These are phyloP conservation scores for Pogonophryne albipinna DNA, from an alignment of 2,797 vertebrate genomes.

Conservation along the genomic window DNA sequence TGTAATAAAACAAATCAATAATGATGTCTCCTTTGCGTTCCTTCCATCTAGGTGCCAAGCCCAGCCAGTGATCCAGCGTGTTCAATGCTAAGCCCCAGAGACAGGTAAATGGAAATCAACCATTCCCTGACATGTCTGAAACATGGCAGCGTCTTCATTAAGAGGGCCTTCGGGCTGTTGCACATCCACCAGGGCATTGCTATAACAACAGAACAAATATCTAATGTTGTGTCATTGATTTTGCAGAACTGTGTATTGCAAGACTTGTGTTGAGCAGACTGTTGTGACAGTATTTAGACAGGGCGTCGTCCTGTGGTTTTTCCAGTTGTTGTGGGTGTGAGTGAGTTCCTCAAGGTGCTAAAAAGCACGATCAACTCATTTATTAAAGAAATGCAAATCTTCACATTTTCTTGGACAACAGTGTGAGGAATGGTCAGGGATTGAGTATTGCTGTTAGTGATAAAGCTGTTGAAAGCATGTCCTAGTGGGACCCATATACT, in stretches of 20 bases:
- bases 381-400: not conserved
- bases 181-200: slow-evolving; percentile 1
- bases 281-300: not conserved
- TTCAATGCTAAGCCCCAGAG: not conserved
- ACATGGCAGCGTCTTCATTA: not conserved
- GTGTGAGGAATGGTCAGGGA: not conserved
- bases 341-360: not conserved
- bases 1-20: too few species aligned
- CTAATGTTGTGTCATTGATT: not conserved
- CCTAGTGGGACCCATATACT: not conserved
- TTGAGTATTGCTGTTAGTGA: too few species aligned
- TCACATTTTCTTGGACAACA: not conserved
- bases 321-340: not conserved
- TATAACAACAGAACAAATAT: not conserved
- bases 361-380: not conserved
- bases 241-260: not conserved
- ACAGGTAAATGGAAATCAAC: not conserved
- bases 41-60: not conserved
- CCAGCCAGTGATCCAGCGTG: not conserved
- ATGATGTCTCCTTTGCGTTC: not conserved
- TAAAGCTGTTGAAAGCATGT: not conserved
- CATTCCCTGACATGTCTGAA: not conserved
- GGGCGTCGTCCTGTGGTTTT: not conserved
- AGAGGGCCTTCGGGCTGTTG: not conserved
- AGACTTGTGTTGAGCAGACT: not conserved